Base-by-base conservation (phyloP, 1,140 invertebrate species). In the Physella acuta region DNA sequence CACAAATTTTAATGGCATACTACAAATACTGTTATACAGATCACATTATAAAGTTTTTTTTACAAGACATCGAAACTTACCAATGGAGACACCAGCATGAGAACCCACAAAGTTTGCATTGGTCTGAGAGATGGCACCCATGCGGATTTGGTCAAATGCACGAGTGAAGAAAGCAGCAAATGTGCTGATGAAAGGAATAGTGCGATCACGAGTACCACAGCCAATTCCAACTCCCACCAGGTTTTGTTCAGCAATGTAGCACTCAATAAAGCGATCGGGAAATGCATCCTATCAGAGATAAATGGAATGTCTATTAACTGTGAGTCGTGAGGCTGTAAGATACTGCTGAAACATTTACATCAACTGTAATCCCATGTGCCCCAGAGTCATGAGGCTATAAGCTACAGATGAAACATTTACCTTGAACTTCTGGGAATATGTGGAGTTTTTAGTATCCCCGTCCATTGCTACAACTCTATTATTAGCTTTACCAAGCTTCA, bases 231-330 rank as follows among this genome's bases (percentile, higher is more conserved):
- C 94, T 52, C 97, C 96, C 74, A 98, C 94, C 75, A 98, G 85
- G 86, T 98, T 99, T 87, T 99, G 97, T 85, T 99, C 98, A 64
- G 97, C 97, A 81, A 99, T 99, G 86, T 93, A 99, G 84, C 97
- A 98, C 86, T 99, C 97, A 68, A 99, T 90, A 84, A 94, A 98
- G 73, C 94, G 90, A 3, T 90, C 87, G 5, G 89, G 88, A 71
- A 83, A 85, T 49, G 81, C 85, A 79, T 80, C 77, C 83, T 85
- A 72, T 0, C 39, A 44, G 8, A 44, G 20, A 44, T 8, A 44
- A 8, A 44, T 44, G 39, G 8, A 44, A n/a, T n/a, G 39, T 8
- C 20, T 44, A 44, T 11, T 44, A 44, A 44, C 20, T 56, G 8
- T 56, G 53, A 56, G n/a, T 11, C 5, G 24, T n/a, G 33, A 20